phyloP scores from a whole-genome alignment of 2,797 vertebrate species.

The Periophthalmus magnuspinnatus region DNA sequence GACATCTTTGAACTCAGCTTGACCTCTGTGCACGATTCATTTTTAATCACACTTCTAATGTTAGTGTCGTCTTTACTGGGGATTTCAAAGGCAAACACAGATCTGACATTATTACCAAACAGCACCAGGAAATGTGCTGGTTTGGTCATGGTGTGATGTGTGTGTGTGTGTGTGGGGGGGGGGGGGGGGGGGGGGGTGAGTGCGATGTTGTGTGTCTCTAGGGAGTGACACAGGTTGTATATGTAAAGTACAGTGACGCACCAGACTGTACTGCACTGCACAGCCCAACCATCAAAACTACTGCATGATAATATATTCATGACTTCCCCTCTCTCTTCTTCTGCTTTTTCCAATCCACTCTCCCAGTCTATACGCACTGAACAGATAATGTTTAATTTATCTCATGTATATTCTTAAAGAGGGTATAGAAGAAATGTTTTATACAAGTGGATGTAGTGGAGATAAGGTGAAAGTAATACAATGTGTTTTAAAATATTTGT shows the following conservation, averaged over 20 bases:
- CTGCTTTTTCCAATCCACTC: constrained; percentile 7
- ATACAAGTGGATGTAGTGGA: too few species aligned
- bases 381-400: constrained; percentile 34
- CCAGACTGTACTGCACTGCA: constrained; percentile 29
- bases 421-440: background rate
- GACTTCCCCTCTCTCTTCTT: constrained; percentile 10
- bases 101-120: constrained; percentile 2
- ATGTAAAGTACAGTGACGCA: constrained; percentile 29
- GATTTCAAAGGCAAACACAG: constrained; percentile 5
- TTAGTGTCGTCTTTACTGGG: background rate
- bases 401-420: constrained; percentile 21
- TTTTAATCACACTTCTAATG: constrained; percentile 43
- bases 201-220: constrained; percentile 2
- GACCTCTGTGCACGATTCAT: constrained; percentile 38
- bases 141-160: background rate
- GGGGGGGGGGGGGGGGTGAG: too few species aligned
- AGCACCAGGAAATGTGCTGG: constrained; percentile 3
- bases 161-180: background rate
- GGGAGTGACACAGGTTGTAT: constrained; percentile 27
- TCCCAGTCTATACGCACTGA: constrained; percentile 18
- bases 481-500: background rate
- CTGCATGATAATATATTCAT: constrained; percentile 45
- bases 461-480: background rate
- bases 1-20: constrained; percentile 47
- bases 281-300: constrained; percentile 42